These are phyloP conservation scores for Nothobranchius kuhntae DNA, from an alignment of 2,113 vertebrate genomes.

Conservation along the genomic window DNA sequence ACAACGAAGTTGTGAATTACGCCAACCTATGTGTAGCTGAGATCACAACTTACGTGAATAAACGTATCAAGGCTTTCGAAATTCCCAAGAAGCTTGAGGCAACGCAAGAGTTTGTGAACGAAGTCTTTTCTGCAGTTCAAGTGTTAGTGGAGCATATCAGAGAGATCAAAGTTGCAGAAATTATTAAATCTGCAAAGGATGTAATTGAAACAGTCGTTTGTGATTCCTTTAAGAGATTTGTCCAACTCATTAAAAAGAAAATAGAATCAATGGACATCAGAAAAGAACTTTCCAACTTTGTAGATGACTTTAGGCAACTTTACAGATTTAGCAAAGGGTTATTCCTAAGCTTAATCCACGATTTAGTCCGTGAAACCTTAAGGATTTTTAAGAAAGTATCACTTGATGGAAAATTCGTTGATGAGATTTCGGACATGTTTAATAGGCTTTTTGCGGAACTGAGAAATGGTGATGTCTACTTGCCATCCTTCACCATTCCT, in stretches of 20 bases:
- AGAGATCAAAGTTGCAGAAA: slow-evolving; percentile 75
- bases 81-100: slow-evolving; percentile 84
- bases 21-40: slow-evolving; percentile 77
- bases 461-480: slow-evolving; percentile 76
- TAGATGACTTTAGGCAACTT: slow-evolving; percentile 56
- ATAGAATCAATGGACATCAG: slow-evolving; percentile 80
- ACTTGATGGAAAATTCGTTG: slow-evolving; percentile 52
- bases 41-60: slow-evolving; percentile 74
- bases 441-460: slow-evolving; percentile 66
- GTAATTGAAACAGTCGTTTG: slow-evolving; percentile 69
- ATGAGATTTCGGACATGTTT: slow-evolving; percentile 61
- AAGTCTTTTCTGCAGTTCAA: slow-evolving; percentile 57
- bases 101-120: slow-evolving; percentile 73
- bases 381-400: slow-evolving; percentile 58
- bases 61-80: slow-evolving; percentile 79
- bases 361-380: slow-evolving; percentile 52
- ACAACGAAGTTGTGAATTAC: slow-evolving; percentile 83
- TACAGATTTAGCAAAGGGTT: slow-evolving; percentile 48
- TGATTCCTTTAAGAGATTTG: slow-evolving; percentile 69
- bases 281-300: slow-evolving; percentile 57
- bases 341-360: slow-evolving; percentile 53
- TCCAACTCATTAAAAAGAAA: slow-evolving; percentile 74
- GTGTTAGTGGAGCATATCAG: slow-evolving; percentile 70
- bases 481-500: slow-evolving; percentile 85
- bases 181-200: slow-evolving; percentile 77